Evolutionary conservation across 2,888 invertebrate species (phyloP), one percentile per base, ranked within the genome.

Genomic region (Pollenia amentaria): DNA sequence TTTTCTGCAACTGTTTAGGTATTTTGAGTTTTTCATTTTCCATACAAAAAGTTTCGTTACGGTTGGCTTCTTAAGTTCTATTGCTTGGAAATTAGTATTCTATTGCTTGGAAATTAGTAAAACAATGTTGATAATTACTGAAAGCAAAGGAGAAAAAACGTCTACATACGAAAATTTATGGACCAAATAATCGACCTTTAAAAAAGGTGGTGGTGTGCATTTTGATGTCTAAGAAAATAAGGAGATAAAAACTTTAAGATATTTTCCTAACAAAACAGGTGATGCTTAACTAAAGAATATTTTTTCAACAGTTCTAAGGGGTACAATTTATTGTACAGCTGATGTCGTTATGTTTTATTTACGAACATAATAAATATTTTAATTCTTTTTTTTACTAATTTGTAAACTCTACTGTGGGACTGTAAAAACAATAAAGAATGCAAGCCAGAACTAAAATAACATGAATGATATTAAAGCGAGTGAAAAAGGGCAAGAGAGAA

Each of bases 51-150:
- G 16, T 64, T 53, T 70, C 40, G 70, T 76, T 82, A 11, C 38
- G 69, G 53, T 55, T 53, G 62, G 51, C 44, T 69, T 44, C n/a
- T 69, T 75, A n/a, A n/a, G n/a, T n/a, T n/a, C n/a, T 1, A 0
- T 29, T 21, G 21, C 29, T 29, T 29, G 29, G 3, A 29, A 29
- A 29, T 3, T 2, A 29, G 11, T 75, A n/a, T 46, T 70, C 53
- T 69, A 64, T 46, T 62, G 69, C 53, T 62, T 62, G 44, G 51
- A 82, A 82, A 69, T 53, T 76, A 76, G 62, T 51, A 46, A 12
- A 76, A 76, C 62, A 62, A 76, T 62, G 29, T 69, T 76, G 82
- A 70, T 76, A 82, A 76, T 82, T 82, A 67, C 51, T 21, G 21
- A 18, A 51, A 67, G 65, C 46, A 29, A 44, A 3, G 14, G 44